Conservation (phyloP, 2,888 invertebrate genomes). For the Lithophane ornitopus region DNA sequence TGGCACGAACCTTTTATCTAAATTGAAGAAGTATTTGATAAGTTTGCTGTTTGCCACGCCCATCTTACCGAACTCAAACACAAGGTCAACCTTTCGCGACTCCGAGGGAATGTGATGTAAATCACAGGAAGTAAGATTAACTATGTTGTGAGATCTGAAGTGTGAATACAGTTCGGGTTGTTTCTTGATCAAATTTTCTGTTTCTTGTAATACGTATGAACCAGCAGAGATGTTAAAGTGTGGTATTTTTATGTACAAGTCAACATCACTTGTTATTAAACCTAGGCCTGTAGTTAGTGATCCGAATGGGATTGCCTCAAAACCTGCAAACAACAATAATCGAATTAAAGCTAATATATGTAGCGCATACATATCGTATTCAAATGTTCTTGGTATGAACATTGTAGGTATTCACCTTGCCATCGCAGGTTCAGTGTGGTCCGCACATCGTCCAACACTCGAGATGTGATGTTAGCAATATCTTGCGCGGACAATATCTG, state of each 20-base stretch:
- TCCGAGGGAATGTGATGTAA: neutral
- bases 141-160: neutral
- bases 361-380: no score
- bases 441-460: constrained; percentile 9
- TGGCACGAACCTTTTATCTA: constrained; percentile 7
- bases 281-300: neutral
- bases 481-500: neutral
- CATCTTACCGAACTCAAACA: constrained; percentile 13
- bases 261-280: constrained; percentile 2
- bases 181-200: constrained; percentile 6
- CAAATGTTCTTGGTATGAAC: neutral
- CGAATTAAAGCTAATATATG: neutral
- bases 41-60: constrained; percentile 10
- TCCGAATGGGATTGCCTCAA: neutral
- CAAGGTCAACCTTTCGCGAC: neutral
- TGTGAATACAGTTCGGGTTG: neutral
- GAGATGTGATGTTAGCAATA: neutral
- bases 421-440: constrained; percentile 23
- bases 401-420: constrained; percentile 19
- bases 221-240: neutral
- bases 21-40: constrained; percentile 8
- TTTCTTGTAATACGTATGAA: constrained; percentile 4
- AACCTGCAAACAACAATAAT: constrained; percentile 4
- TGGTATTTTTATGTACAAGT: constrained; percentile 3
- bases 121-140: neutral